These are phyloP conservation scores for Rissa tridactyla DNA, from an alignment of 2,113 vertebrate genomes.

Conservation along the genomic window DNA sequence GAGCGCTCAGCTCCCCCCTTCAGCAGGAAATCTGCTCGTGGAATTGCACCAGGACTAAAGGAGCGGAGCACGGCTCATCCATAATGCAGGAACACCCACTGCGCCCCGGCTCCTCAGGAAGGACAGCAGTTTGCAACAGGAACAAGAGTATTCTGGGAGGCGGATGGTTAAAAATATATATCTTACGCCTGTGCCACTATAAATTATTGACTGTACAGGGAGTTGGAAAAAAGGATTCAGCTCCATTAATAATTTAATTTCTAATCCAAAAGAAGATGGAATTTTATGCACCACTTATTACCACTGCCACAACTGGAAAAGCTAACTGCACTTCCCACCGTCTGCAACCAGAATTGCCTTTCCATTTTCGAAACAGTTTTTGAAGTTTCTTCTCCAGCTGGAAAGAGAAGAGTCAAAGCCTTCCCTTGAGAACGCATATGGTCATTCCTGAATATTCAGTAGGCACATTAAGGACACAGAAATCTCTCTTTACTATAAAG, in stretches of 20 bases:
- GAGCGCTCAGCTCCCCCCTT: neutral
- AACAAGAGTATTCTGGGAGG: conserved; percentile 4
- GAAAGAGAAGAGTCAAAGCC: neutral
- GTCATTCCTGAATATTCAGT: neutral
- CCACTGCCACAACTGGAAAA: conserved; percentile 1
- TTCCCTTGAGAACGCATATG: neutral
- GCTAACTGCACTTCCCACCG: neutral
- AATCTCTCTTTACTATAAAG: neutral
- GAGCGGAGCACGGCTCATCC: conserved; percentile 15
- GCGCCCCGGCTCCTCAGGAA: neutral
- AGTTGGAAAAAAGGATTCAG: conserved; percentile 29
- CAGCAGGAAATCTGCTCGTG: neutral
- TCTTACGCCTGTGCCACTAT: conserved; percentile 1
- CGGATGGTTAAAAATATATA: conserved; percentile 41
- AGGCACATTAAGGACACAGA: neutral
- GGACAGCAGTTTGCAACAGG: neutral
- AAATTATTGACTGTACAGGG: conserved; percentile 57
- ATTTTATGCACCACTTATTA: conserved; percentile 69
- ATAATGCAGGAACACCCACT: conserved; percentile 2
- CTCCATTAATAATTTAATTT: conserved; percentile 43
- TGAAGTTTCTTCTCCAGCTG: neutral
- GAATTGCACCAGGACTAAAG: neutral
- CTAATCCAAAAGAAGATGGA: conserved; percentile 46
- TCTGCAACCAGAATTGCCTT: neutral
- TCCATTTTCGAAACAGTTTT: neutral